Evolutionary conservation across 2,113 vertebrate genomes (phyloP).

Genomic region (Raja brachyura): DNA sequence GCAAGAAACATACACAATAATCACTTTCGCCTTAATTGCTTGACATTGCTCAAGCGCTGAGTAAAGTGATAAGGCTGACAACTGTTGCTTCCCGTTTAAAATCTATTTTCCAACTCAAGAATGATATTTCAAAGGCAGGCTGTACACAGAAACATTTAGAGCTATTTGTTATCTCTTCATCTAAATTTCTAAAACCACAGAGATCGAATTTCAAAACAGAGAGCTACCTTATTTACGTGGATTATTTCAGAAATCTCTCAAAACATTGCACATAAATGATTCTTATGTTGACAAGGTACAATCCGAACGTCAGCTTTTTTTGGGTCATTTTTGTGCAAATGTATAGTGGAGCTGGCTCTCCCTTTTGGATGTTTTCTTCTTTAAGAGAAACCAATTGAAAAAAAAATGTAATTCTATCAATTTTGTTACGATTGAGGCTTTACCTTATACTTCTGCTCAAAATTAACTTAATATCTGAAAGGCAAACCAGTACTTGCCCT

Average conservation of each 20-base stretch:
- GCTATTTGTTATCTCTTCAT: background rate
- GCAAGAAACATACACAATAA: background rate
- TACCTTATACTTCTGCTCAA: background rate
- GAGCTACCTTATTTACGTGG: background rate
- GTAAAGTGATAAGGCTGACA: slow-evolving; percentile 24
- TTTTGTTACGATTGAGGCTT: background rate
- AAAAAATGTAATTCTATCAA: background rate
- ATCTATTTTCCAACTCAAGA: background rate
- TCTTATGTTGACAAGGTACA: background rate
- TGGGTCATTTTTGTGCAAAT: background rate
- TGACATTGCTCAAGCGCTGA: background rate
- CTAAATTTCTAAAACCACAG: background rate
- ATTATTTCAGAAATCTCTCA: background rate
- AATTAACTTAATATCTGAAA: background rate
- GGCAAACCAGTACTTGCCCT: background rate
- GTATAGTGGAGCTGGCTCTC: background rate
- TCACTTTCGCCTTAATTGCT: background rate
- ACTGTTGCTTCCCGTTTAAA: slow-evolving; percentile 30
- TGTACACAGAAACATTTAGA: background rate
- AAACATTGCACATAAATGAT: background rate
- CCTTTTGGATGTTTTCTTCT: background rate
- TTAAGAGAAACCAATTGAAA: background rate
- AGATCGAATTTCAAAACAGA: background rate
- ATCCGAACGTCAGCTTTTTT: too few relatives aligned
- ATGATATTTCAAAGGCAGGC: background rate